Base-by-base conservation (phyloP, 2,888 invertebrate species). In the Apamea sordens region DNA sequence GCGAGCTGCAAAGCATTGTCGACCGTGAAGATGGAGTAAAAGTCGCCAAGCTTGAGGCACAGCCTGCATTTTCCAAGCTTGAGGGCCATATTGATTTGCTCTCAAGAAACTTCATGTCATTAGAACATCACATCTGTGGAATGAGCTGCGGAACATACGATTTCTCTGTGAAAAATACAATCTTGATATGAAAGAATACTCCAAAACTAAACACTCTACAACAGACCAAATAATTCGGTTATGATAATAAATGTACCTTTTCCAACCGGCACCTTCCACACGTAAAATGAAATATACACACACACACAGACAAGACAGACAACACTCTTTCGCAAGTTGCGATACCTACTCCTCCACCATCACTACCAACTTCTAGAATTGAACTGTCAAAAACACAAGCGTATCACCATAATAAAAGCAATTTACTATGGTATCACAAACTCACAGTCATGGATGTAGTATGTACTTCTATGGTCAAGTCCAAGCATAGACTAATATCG, bases 61-160 rank as follows among this genome's bases (percentile, higher is more conserved):
- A 97, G 95, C 92, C 97, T 96, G 93, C 97, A 97, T 95, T 97
- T 97, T 92, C 97, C 97, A 82, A 97, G 94, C 92, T 96, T 96
- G 95, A 97, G 96, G 90, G 97, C 97, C 95, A 95, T 95, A 96
- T 97, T 96, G 96, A 96, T 96, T 96, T 93, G 91, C 92, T 93
- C 93, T 92, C 92, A 89, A 89, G 86, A 90, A 92, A 92, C 93
- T 95, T 95, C 95, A 95, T 94, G 92, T 93, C 94, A 95, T 89
- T 92, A 85, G 74, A 91, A 90, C 91, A 91, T 93, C 91, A 93
- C 90, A 92, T 92, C 92, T 92, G 91, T 70, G 77, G 69, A 86
- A 77, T 36, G 69, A 77, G 77, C 92, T 93, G 91, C 32, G 83
- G 63, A 80, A 61, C 36, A 80, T 53, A 83, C 24, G 67, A 73